Percentiles rank a stretch among this genome's conserved stretches.
phyloP scores from a whole-genome alignment of 1,140 invertebrate genomes.

The Brachionus paranguensis region DNA sequence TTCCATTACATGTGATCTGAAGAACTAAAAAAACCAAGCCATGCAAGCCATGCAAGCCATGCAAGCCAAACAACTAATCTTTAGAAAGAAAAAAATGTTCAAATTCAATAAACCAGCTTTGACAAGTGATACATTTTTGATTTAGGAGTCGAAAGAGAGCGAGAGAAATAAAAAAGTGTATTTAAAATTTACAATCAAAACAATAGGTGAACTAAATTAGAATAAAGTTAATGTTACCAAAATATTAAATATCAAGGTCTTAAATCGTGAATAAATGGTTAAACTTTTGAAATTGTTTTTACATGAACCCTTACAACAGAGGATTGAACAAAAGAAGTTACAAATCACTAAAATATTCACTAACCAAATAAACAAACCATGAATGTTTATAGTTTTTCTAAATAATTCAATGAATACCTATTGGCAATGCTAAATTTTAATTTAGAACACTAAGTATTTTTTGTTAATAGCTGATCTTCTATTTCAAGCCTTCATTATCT shows the following conservation, averaged over 20 bases:
- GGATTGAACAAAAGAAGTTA: background rate
- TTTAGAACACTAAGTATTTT: background rate
- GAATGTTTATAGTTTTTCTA: background rate
- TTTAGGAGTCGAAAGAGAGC: background rate
- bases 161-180: background rate
- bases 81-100: background rate
- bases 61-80: too few relatives aligned
- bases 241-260: background rate
- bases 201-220: background rate
- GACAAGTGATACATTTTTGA: background rate
- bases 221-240: background rate
- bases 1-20: background rate
- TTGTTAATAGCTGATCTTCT: background rate
- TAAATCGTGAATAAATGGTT: background rate
- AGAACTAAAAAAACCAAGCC: background rate
- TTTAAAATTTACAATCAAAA: background rate
- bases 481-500: background rate
- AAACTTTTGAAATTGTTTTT: background rate
- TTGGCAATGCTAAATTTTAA: background rate
- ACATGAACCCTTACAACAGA: background rate
- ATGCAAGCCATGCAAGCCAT: too few relatives aligned
- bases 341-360: background rate
- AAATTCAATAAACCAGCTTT: background rate
- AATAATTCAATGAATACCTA: background rate
- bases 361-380: background rate